phyloP scores from a whole-genome alignment of 1,140 invertebrate species.

The Plutomurus gul region DNA sequence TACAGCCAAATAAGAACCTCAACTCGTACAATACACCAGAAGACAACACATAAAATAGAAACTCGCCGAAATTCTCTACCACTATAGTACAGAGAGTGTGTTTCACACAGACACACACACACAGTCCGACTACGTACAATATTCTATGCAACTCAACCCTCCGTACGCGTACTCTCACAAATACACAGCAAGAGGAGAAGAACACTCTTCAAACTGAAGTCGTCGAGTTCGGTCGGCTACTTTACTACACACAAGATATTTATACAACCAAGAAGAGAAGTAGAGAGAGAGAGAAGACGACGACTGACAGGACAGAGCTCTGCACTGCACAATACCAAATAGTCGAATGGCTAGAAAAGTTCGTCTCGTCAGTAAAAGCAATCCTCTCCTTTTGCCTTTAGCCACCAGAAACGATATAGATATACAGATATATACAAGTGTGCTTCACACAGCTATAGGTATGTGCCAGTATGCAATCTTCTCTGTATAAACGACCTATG shows the following conservation, averaged over 20 bases:
- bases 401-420: background rate
- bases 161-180: background rate
- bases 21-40: conserved; percentile 5
- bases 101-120: background rate
- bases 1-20: background rate
- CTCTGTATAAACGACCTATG: no score
- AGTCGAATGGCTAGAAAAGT: conserved; percentile 4
- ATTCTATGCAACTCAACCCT: background rate
- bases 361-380: background rate
- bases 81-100: background rate
- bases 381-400: background rate
- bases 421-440: background rate
- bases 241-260: background rate
- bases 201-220: no score
- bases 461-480: no score
- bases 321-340: conserved; percentile 22
- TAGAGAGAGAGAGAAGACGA: no score
- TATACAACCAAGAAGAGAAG: no score
- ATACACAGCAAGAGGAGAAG: background rate
- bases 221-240: no score
- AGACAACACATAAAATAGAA: background rate
- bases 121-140: no score
- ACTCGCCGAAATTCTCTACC: background rate
- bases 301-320: conserved; percentile 14
- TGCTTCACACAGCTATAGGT: background rate